phyloP scores from a whole-genome alignment of 2,113 vertebrate species.

The Notarius lentiginosus region DNA sequence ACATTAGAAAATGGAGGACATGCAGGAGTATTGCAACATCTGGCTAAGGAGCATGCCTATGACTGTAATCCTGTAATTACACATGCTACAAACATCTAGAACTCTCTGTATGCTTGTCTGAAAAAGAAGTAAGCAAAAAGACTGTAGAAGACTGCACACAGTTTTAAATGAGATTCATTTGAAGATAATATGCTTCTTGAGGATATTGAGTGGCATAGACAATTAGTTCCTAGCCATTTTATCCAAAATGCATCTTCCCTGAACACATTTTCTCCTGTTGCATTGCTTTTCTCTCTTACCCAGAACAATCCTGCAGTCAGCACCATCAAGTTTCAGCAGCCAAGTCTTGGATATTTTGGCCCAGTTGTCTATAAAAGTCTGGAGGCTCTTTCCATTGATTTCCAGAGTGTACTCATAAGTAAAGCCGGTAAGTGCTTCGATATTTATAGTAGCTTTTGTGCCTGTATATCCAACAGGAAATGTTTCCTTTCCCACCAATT shows the following conservation, averaged over 20 bases:
- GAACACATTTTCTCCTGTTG: not conserved
- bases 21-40: slow-evolving; percentile 6
- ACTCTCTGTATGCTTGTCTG: not conserved
- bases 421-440: slow-evolving; percentile 87
- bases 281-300: slow-evolving; percentile 73
- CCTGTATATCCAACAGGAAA: slow-evolving; percentile 81
- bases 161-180: not conserved
- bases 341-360: slow-evolving; percentile 87
- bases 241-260: not conserved
- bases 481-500: slow-evolving; percentile 91
- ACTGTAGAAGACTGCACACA: not conserved
- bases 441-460: slow-evolving; percentile 85
- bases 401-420: slow-evolving; percentile 92
- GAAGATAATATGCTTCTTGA: not conserved
- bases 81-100: not conserved
- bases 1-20: not conserved
- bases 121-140: not conserved
- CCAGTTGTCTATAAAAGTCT: slow-evolving; percentile 83
- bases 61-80: not conserved
- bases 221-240: not conserved
- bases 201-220: not conserved
- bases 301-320: slow-evolving; percentile 84
- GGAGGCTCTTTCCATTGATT: slow-evolving; percentile 86
- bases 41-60: not conserved
- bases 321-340: slow-evolving; percentile 79